These are phyloP conservation scores for Vanessa atalanta DNA, from an alignment of 1,140 invertebrate species.

Conservation along the genomic window DNA sequence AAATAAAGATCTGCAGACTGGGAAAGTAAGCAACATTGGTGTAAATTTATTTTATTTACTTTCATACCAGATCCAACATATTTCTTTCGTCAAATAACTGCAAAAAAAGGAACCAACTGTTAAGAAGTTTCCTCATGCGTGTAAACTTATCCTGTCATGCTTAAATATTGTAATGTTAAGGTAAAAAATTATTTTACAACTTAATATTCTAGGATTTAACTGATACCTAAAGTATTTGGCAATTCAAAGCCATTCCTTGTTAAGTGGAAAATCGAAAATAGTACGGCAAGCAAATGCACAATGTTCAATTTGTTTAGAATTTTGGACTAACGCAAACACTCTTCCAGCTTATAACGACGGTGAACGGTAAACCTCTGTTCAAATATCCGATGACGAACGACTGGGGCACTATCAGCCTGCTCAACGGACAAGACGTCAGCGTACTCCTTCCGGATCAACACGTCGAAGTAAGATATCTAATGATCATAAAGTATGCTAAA, in stretches of 20 bases:
- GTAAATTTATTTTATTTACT: background rate
- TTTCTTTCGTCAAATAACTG: too few relatives aligned
- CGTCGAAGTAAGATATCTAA: constrained; percentile 70
- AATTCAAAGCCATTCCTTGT: too few relatives aligned
- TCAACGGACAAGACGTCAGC: constrained; percentile 76
- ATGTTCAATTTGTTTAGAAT: background rate
- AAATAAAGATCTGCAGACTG: constrained; percentile 58
- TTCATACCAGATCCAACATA: too few relatives aligned
- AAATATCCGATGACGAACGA: constrained; percentile 78
- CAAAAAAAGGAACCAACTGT: too few relatives aligned
- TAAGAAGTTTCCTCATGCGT: too few relatives aligned
- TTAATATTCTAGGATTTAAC: too few relatives aligned
- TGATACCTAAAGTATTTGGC: too few relatives aligned
- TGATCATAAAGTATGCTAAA: background rate
- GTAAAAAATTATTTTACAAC: too few relatives aligned
- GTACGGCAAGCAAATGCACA: background rate
- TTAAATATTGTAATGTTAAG: too few relatives aligned
- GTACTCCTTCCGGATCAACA: constrained; percentile 75
- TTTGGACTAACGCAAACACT: background rate
- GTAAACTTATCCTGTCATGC: too few relatives aligned
- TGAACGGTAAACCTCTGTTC: constrained; percentile 60
- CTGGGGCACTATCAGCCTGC: constrained; percentile 78
- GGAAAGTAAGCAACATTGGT: constrained; percentile 51
- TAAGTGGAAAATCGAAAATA: too few relatives aligned
- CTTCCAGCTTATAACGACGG: constrained; percentile 56